A percentile compares a stretch with the other conserved stretches of the same genome.
Conservation (phyloP, 2,797 vertebrate genomes). For the Helicolenus hilgendorfi region DNA sequence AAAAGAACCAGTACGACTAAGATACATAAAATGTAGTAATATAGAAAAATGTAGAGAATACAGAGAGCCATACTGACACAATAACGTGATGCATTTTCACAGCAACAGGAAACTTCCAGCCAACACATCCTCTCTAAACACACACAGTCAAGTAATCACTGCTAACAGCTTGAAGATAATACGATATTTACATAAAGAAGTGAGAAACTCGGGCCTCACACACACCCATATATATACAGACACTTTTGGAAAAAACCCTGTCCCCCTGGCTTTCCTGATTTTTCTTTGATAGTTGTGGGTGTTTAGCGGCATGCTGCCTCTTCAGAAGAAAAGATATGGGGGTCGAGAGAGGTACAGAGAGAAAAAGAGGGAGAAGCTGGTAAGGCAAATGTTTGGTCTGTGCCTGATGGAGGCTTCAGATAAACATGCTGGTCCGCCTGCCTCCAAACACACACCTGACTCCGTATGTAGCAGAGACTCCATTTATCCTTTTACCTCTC, state of each 20-base stretch:
- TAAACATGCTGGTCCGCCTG: slow-evolving; percentile 73
- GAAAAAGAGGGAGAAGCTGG: slow-evolving; percentile 44
- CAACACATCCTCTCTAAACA: not conserved
- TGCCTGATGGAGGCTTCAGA: slow-evolving; percentile 62
- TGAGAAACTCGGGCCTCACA: slow-evolving; percentile 8
- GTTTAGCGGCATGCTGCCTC: slow-evolving; percentile 65
- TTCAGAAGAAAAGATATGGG: slow-evolving; percentile 65
- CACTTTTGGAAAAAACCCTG: slow-evolving; percentile 43
- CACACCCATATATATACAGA: not conserved
- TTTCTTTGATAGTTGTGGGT: slow-evolving; percentile 65
- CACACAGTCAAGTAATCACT: slow-evolving; percentile 1
- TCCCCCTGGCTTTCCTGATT: slow-evolving; percentile 42
- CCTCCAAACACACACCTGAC: slow-evolving; percentile 74
- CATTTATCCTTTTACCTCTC: not conserved
- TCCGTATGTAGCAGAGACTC: slow-evolving; percentile 69
- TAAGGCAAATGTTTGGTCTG: slow-evolving; percentile 80
- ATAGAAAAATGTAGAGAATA: not conserved
- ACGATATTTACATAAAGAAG: slow-evolving; percentile 38
- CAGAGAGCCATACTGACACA: not conserved
- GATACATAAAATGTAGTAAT: not conserved
- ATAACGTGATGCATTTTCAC: not conserved
- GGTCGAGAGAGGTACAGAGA: slow-evolving; percentile 46
- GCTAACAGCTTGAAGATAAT: slow-evolving; percentile 15
- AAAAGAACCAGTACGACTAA: not conserved
- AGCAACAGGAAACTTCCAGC: not conserved